These are phyloP conservation scores for Tipula confusa DNA, from an alignment of 2,888 invertebrate genomes.

Conservation along the genomic window DNA sequence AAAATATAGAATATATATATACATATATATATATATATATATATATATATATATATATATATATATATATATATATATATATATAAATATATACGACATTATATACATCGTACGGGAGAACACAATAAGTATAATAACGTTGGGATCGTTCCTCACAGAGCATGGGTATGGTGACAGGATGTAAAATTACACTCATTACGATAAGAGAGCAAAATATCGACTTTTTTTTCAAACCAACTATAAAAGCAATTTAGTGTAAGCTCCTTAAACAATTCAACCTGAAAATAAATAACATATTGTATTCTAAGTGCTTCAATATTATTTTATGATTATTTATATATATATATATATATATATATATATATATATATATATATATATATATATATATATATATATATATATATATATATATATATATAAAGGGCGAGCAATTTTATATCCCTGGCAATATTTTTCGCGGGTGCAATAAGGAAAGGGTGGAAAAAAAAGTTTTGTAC, in stretches of 20 bases:
- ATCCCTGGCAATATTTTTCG: background rate
- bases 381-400: background rate
- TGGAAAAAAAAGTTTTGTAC: background rate
- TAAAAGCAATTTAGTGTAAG: constrained; percentile 12
- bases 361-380: background rate
- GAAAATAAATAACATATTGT: constrained; percentile 25
- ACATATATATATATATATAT: too few species aligned
- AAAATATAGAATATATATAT: too few species aligned
- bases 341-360: background rate
- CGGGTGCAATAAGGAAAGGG: background rate
- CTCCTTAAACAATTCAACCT: background rate
- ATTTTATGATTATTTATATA: background rate
- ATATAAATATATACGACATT: background rate
- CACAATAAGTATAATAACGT: background rate
- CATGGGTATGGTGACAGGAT: background rate
- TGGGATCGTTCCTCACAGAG: background rate
- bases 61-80: too few species aligned
- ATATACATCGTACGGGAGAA: background rate
- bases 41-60: too few species aligned
- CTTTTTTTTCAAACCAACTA: background rate
- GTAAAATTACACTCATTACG: background rate
- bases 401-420: background rate
- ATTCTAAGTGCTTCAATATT: constrained; percentile 1
- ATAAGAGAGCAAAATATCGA: background rate
- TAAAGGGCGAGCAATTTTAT: background rate